phyloP scores from a whole-genome alignment of 2,888 invertebrate genomes.

The Heteromurus nitidus region DNA sequence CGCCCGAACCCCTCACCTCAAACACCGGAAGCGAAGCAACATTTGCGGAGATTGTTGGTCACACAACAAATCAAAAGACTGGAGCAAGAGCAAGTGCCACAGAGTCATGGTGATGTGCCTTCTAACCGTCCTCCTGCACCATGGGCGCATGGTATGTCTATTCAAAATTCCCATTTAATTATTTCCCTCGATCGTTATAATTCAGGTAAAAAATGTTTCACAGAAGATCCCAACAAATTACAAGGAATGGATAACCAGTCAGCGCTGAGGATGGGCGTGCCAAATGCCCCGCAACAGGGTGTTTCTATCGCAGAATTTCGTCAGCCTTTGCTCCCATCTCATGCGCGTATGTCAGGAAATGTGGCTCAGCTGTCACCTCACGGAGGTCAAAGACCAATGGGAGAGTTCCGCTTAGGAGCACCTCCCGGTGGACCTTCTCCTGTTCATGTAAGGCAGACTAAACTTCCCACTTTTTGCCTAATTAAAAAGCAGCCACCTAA shows the following conservation, averaged over 20 bases:
- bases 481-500: background rate
- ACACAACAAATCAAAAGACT: conserved; percentile 83
- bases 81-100: conserved; percentile 75
- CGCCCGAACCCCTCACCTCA: conserved; percentile 72
- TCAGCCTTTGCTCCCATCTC: conserved; percentile 70
- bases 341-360: conserved; percentile 65
- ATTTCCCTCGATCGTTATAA: too few species aligned
- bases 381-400: conserved; percentile 25
- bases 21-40: conserved; percentile 80
- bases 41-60: conserved; percentile 87
- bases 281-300: conserved; percentile 34
- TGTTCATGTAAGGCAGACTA: conserved; percentile 17
- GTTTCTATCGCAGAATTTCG: conserved; percentile 64
- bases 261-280: conserved; percentile 35
- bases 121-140: conserved; percentile 54
- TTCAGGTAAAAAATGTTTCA: too few species aligned
- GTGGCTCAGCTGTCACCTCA: conserved; percentile 41
- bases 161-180: too few species aligned
- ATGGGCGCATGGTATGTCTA: conserved; percentile 44
- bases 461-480: background rate
- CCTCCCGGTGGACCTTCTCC: conserved; percentile 9
- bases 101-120: conserved; percentile 73
- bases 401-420: conserved; percentile 44
- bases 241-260: conserved; percentile 50
- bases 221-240: conserved; percentile 49